phyloP scores from a whole-genome alignment of 2,888 invertebrate genomes.

The Morpho helenor region DNA sequence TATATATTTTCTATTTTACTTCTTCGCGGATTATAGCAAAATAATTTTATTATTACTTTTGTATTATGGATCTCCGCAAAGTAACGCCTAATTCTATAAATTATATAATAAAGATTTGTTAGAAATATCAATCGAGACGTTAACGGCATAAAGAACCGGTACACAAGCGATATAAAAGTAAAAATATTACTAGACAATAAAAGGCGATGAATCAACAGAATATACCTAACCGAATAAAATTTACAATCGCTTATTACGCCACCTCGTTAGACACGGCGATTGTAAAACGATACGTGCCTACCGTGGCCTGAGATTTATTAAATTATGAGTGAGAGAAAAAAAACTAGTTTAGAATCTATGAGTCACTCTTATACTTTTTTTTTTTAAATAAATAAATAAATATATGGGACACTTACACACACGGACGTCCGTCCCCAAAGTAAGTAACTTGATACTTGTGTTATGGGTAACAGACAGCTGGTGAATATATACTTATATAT shows the following conservation, averaged over 20 bases:
- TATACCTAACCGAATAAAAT: conserved; percentile 11
- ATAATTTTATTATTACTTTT: no score
- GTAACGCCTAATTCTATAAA: no score
- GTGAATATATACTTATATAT: no score
- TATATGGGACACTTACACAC: no score
- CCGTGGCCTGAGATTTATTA: conserved; percentile 13
- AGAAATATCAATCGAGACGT: neutral
- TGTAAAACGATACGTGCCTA: conserved; percentile 14
- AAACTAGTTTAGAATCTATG: neutral
- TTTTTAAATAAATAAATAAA: no score
- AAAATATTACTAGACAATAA: conserved; percentile 6
- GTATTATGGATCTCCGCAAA: no score
- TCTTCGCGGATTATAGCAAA: no score
- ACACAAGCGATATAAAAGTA: conserved; percentile 7
- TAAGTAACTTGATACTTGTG: no score
- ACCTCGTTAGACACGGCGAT: conserved; percentile 14
- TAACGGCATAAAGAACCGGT: neutral
- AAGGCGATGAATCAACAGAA: conserved; percentile 2
- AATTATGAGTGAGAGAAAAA: conserved; percentile 1
- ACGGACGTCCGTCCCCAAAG: no score
- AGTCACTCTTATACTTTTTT: neutral
- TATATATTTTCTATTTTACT: no score
- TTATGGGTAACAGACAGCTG: no score
- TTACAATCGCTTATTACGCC: conserved; percentile 10
- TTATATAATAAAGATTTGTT: neutral